Evolutionary conservation across 2,888 invertebrate genomes (phyloP), one percentile per base, ranked within the genome.

Genomic region (Nomada goodeniana): DNA sequence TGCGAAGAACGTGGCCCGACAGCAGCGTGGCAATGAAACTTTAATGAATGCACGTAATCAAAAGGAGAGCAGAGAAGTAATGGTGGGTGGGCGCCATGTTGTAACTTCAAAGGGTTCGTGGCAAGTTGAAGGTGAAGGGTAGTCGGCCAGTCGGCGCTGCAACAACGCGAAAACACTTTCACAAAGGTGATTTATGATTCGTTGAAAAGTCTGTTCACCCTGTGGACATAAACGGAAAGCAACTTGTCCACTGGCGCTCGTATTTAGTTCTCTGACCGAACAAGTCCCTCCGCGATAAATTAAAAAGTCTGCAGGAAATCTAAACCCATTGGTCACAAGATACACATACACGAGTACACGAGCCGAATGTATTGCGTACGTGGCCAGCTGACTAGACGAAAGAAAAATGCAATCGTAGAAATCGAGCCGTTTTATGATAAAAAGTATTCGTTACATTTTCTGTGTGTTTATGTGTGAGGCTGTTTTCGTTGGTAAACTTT

Each of bases 61-160:
- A 55, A 47, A 47, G 47, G 36, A 36, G 36, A 36, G 36, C 7
- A 36, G 9, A 36, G 36, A 7, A 15, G 47, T 47, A 47, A 15
- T 47, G 11, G 13, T 11, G 47, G 23, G 11, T 13, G 20, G n/a
- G 26, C 59, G 42, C 44, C n/a, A 29, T 20, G 18, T 15, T 4
- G 59, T 29, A 20, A 26, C 57, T 55, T 36, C 47, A 60, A 70
- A 70, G 70, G 60, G 70, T 36, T 47, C 70, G 29, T 5, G 70
- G 60, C 4, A 50, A 60, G 60, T 70, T 60, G 50, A 70, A 60
- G 70, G 60, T 70, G 70, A 70, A 60, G 70, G 60, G 70, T 70
- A 60, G 70, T 50, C 59, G 60, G 70, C 20, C 70, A 60, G n/a
- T 20, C 29, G 15, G 23, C 10, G 13, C 20, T 42, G 23, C 23